Conservation (phyloP, 1,140 invertebrate species). For the Lasioglossum albipes region DNA sequence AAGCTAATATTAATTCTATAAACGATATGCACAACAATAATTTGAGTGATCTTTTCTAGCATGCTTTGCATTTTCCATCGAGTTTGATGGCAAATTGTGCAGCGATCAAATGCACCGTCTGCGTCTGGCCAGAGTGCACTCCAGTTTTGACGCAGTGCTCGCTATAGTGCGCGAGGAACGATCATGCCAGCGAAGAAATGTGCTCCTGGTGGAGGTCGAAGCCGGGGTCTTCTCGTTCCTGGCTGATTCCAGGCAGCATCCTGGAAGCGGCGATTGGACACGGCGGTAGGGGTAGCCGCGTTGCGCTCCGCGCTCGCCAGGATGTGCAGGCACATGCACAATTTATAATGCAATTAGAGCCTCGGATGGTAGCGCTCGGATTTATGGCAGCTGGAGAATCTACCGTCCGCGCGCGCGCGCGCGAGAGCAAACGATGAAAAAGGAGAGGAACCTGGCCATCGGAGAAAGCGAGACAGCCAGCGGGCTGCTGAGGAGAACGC, state of each 20-base stretch:
- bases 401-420: slow-evolving; percentile 21
- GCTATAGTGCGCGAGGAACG: too few relatives aligned
- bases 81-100: too few relatives aligned
- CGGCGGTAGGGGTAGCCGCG: slow-evolving; percentile 41
- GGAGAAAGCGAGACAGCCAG: slow-evolving; percentile 24
- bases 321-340: slow-evolving; percentile 74
- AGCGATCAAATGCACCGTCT: too few relatives aligned
- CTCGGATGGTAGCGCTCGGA: slow-evolving; percentile 78
- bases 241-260: slow-evolving; percentile 45
- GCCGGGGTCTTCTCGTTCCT: slow-evolving; percentile 21
- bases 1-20: too few relatives aligned
- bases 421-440: slow-evolving; percentile 21
- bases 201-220: slow-evolving; percentile 13
- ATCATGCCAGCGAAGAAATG: not conserved
- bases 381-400: slow-evolving; percentile 77
- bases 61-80: too few relatives aligned
- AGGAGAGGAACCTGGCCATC: slow-evolving; percentile 30
- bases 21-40: too few relatives aligned
- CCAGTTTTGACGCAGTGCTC: too few relatives aligned
- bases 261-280: slow-evolving; percentile 63
- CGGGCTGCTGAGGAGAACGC: slow-evolving; percentile 42
- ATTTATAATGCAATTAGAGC: slow-evolving; percentile 81
- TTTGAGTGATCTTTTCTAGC: too few relatives aligned
- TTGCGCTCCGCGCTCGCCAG: slow-evolving; percentile 57
- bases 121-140: too few relatives aligned